Evolutionary conservation across 2,888 invertebrate genomes (phyloP), one percentile per base, ranked within the genome.

Genomic region (Hydroisotoma schaefferi): DNA sequence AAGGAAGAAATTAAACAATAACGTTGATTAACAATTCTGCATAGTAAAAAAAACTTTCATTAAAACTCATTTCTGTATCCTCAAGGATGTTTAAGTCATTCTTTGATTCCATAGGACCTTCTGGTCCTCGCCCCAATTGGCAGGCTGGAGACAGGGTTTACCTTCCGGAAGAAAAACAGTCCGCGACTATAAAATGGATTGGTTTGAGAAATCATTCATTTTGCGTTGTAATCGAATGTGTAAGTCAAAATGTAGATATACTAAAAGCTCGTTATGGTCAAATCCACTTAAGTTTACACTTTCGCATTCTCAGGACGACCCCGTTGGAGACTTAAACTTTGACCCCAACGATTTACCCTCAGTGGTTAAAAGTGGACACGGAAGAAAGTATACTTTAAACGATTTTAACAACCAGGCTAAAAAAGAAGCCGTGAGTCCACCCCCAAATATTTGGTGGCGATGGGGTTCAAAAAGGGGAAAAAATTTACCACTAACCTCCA

Each of bases 121-220:
- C n/a, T 40, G 40, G 40, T 6, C 37, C 40, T 28, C 52, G 55
- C 33, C 44, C 57, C 6, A 57, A 28, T 43, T 61, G 61, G 61
- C 26, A 25, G 20, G 61, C 61, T 18, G 61, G 61, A 18, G 54
- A 61, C 20, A 12, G 57, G 27, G 29, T 61, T 33, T 61, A 51
- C 18, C 25, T 61, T 20, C 47, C 26, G 1, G n/a, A 29, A 4
- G 61, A 61, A 18, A 47, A 57, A 20, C 47, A 61, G 20, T 23
- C 33, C n/a, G 61, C 57, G 1, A 53, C 57, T 4, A 54, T 61
- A 1, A 61, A 57, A 48, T 61, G 61, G 61, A 57, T 61, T 15
- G 61, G 61, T 4, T 46, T 27, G 1, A 28, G 40, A 47, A 29
- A 53, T 4, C 47, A 57, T 27, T 27, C 22, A 28, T 53, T 57